phyloP scores from a whole-genome alignment of 2,113 vertebrate genomes.

The Colistium nudipinnis region DNA sequence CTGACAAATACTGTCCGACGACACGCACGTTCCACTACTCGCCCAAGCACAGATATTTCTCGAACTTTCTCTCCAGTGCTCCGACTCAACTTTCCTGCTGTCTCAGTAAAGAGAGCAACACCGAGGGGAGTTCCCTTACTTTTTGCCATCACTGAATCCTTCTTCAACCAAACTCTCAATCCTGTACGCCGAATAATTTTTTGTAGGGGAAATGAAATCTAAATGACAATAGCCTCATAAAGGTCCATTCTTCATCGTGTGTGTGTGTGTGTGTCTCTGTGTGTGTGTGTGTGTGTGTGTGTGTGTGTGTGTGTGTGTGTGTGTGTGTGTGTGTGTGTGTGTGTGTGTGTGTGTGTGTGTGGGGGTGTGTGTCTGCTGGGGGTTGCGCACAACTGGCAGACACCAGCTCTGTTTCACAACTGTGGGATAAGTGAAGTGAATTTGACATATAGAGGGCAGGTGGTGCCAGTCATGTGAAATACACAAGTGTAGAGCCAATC shows the following conservation, averaged over 20 bases:
- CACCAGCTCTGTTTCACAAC: slow-evolving; percentile 54
- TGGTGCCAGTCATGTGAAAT: slow-evolving; percentile 83
- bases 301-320: slow-evolving; percentile 36
- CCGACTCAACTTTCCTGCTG: slow-evolving; percentile 27
- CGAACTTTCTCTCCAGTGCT: slow-evolving; percentile 13
- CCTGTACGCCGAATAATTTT: slow-evolving; percentile 11
- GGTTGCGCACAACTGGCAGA: slow-evolving; percentile 61
- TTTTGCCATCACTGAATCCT: background rate
- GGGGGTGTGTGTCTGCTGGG: slow-evolving; percentile 46
- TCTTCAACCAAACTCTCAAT: slow-evolving; percentile 13
- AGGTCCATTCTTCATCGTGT: slow-evolving; percentile 34
- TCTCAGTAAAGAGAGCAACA: slow-evolving; percentile 19
- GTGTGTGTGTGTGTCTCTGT: slow-evolving; percentile 32
- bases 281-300: slow-evolving; percentile 53
- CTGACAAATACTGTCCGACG: slow-evolving; percentile 14
- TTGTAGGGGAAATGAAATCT: slow-evolving; percentile 35
- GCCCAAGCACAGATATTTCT: background rate
- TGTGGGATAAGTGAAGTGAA: slow-evolving; percentile 62
- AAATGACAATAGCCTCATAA: slow-evolving; percentile 33
- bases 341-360: background rate
- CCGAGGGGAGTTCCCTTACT: slow-evolving; percentile 1
- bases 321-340: slow-evolving; percentile 1
- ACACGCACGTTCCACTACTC: background rate
- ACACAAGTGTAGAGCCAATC: slow-evolving; percentile 80
- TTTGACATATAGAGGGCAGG: slow-evolving; percentile 76